Evolutionary conservation across 2,113 vertebrate species (phyloP).

Genomic region (Scopus umbretta): DNA sequence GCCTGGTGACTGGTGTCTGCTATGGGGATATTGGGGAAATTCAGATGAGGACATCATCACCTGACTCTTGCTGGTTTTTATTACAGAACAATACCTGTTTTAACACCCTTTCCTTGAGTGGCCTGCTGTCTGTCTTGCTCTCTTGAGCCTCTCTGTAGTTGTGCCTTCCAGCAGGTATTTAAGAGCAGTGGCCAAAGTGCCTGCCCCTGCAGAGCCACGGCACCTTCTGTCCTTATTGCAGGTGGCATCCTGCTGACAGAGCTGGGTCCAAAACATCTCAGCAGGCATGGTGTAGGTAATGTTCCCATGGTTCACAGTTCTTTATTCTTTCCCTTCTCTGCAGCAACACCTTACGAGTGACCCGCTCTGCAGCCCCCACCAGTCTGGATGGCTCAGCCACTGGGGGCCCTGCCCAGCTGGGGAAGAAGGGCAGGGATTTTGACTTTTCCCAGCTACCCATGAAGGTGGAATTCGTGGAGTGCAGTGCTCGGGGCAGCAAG

Average conservation of each 20-base stretch:
- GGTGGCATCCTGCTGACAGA: not conserved
- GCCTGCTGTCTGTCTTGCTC: not conserved
- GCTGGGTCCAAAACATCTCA: not conserved
- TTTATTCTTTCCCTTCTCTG: not conserved
- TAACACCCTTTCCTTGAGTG: not conserved
- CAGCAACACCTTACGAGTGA: slow-evolving; percentile 92
- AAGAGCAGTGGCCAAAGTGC: not conserved
- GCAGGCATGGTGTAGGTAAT: rapidly evolving
- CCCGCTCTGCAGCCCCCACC: slow-evolving; percentile 87
- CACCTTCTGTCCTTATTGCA: not conserved
- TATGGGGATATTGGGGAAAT: not conserved
- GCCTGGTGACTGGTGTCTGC: not conserved
- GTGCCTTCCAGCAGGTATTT: not conserved
- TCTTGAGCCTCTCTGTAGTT: not conserved
- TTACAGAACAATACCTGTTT: not conserved
- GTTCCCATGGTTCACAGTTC: not conserved
- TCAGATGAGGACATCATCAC: not conserved
- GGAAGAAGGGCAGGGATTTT: slow-evolving; percentile 93
- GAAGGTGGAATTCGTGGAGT: slow-evolving; percentile 93
- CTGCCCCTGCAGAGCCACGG: not conserved
- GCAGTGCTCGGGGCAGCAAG: slow-evolving; percentile 83
- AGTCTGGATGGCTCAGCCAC: slow-evolving; percentile 82
- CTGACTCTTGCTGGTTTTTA: not conserved
- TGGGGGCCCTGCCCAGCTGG: slow-evolving; percentile 75
- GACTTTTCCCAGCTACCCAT: slow-evolving; percentile 90